These are phyloP conservation scores for Pseudorectes ferrugineus DNA, from an alignment of 2,113 vertebrate species.

Conservation along the genomic window DNA sequence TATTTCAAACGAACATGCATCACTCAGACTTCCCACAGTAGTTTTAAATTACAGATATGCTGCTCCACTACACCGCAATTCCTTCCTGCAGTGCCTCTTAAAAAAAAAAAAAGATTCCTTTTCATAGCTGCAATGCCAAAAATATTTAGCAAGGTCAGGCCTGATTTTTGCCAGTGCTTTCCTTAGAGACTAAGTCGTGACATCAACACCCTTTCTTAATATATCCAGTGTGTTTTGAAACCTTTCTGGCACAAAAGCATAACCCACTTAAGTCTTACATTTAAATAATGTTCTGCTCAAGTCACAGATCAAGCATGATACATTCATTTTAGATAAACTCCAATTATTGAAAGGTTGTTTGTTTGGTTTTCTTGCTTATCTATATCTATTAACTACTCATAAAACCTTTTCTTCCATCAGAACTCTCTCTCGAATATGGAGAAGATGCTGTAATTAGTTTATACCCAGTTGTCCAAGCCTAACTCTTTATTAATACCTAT, in stretches of 20 bases:
- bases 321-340: background rate
- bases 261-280: background rate
- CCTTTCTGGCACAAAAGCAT: constrained; percentile 13
- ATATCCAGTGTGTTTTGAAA: constrained; percentile 34
- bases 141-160: constrained; percentile 57
- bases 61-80: background rate
- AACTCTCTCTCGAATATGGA: background rate
- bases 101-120: constrained; percentile 16
- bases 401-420: background rate
- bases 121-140: constrained; percentile 46
- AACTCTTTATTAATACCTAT: background rate
- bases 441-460: background rate
- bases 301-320: background rate
- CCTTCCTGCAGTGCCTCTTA: constrained; percentile 49
- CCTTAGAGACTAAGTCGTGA: constrained; percentile 46
- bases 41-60: constrained; percentile 33
- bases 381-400: background rate
- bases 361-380: background rate
- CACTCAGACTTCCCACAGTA: constrained; percentile 2
- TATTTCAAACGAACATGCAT: constrained; percentile 26
- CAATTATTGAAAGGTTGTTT: background rate
- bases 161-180: constrained; percentile 55
- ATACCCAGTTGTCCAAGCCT: background rate
- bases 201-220: constrained; percentile 52
- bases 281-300: background rate